Conservation (phyloP, 2,113 vertebrate genomes). For the Pteronura brasiliensis region DNA sequence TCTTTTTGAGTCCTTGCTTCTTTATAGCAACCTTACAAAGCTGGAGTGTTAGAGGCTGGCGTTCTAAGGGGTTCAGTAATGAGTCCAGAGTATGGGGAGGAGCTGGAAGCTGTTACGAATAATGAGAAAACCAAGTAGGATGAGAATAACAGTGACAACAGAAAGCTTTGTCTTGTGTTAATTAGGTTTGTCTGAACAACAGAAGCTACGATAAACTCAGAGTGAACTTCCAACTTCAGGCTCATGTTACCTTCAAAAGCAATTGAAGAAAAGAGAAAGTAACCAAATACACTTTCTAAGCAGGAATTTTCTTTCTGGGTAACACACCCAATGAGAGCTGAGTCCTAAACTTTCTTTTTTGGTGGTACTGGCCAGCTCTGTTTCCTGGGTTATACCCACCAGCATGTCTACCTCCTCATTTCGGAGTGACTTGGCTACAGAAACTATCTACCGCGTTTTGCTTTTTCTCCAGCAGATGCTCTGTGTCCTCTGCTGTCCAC, state of each 20-base stretch:
- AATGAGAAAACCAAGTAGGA: constrained; percentile 71
- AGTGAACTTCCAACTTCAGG: constrained; percentile 76
- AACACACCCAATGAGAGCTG: constrained; percentile 50
- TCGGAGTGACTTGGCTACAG: background rate
- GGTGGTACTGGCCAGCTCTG: constrained; percentile 11
- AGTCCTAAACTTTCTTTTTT: constrained; percentile 68
- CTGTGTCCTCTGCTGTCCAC: background rate
- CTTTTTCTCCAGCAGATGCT: background rate
- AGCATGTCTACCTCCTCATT: background rate
- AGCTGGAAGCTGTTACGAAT: constrained; percentile 57
- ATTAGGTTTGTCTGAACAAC: constrained; percentile 78
- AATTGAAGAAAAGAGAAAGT: constrained; percentile 76
- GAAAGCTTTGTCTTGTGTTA: constrained; percentile 70
- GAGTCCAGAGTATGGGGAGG: constrained; percentile 46
- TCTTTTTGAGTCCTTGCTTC: constrained; percentile 12
- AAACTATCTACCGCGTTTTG: background rate
- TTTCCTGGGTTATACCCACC: background rate
- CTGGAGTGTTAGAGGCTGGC: constrained; percentile 30
- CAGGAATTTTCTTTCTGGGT: constrained; percentile 76
- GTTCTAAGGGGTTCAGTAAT: constrained; percentile 51
- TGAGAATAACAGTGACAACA: constrained; percentile 74
- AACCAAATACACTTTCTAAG: constrained; percentile 75
- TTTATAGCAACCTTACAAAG: constrained; percentile 48
- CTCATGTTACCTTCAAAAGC: constrained; percentile 80
- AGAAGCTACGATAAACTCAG: constrained; percentile 75